These are phyloP conservation scores for Onychomys arenicola DNA, from an alignment of 2,797 vertebrate species.

Conservation along the genomic window DNA sequence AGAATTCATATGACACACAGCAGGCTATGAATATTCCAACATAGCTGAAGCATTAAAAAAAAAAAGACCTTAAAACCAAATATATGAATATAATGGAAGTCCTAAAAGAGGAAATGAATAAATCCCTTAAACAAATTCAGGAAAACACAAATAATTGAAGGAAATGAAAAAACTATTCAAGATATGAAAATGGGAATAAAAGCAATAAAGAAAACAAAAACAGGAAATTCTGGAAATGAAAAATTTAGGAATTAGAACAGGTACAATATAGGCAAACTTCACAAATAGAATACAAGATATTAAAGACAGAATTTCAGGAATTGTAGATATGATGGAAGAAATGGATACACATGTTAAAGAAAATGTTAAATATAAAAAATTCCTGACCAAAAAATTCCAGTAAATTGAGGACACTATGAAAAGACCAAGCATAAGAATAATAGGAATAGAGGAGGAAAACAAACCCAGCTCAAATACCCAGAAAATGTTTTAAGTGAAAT, in stretches of 20 bases:
- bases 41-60: not conserved
- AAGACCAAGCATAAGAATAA: not conserved
- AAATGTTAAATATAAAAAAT: not conserved
- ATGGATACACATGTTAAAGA: not conserved
- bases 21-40: not conserved
- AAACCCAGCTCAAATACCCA: not conserved
- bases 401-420: not conserved
- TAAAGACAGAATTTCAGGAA: not conserved
- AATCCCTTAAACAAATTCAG: not conserved
- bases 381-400: not conserved
- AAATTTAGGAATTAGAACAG: not conserved
- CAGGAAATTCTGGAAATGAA: not conserved
- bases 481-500: not conserved
- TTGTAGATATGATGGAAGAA: not conserved
- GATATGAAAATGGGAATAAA: not conserved
- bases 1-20: not conserved
- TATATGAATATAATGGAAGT: not conserved
- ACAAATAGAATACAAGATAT: not conserved
- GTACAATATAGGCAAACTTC: not conserved
- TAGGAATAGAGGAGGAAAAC: not conserved
- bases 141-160: not conserved
- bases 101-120: not conserved
- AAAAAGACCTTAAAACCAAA: not conserved
- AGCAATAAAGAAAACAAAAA: not conserved
- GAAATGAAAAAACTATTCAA: not conserved